Percentiles rank a stretch among this genome's conserved stretches.
Conservation (phyloP, 2,113 vertebrate species). For the Ctenomys sociabilis region DNA sequence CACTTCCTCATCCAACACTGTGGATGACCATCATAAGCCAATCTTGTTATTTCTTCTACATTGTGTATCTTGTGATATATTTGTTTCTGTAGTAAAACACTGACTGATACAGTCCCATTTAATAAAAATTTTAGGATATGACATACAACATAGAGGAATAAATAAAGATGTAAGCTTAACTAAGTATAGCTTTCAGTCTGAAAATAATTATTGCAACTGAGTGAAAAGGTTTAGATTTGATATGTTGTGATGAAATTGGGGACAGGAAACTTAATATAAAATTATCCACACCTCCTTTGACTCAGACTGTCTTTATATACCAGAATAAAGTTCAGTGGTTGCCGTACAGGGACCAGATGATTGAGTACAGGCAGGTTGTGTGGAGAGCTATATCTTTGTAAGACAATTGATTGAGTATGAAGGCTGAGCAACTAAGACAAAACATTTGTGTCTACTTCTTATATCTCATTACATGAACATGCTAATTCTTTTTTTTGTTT, state of each 20-base stretch:
- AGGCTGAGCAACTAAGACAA: constrained; percentile 19
- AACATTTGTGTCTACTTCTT: not conserved
- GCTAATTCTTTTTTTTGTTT: not conserved
- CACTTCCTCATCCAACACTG: too few species aligned
- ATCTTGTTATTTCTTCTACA: too few species aligned
- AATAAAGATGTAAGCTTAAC: not conserved
- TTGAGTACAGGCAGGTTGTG: not conserved
- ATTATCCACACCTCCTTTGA: not conserved
- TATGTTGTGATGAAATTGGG: not conserved
- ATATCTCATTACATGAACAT: not conserved
- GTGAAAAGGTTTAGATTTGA: not conserved
- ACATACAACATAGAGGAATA: not conserved
- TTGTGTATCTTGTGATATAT: too few species aligned
- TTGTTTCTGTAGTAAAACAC: too few species aligned
- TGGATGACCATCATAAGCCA: too few species aligned
- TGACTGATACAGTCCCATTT: not conserved
- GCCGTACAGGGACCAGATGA: not conserved
- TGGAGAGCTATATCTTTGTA: not conserved
- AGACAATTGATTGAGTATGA: not conserved
- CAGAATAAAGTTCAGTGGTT: not conserved
- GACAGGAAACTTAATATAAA: not conserved
- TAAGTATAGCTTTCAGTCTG: not conserved
- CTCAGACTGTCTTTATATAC: not conserved
- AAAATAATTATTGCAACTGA: not conserved
- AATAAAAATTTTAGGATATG: not conserved